Percentiles rank a stretch among this genome's conserved stretches.
Conservation (phyloP, 2,113 vertebrate species). For the Mormyrus lacerda region DNA sequence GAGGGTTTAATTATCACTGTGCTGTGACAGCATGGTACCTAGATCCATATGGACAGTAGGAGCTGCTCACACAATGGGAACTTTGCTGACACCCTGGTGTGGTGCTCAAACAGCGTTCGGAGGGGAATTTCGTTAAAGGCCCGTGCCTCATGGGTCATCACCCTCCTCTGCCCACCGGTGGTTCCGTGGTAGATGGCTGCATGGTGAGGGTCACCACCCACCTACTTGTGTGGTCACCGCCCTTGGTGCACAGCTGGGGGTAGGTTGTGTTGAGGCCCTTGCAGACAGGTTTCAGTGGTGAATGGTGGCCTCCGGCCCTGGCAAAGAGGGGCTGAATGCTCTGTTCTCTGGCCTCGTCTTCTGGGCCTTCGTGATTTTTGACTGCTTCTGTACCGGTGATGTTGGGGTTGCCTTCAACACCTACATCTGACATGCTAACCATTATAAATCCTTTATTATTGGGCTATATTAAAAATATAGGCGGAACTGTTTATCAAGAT, state of each 20-base stretch:
- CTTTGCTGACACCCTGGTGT: neutral
- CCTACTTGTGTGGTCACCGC: neutral
- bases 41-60: neutral
- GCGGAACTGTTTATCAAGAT: neutral
- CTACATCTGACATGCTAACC: neutral
- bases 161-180: neutral
- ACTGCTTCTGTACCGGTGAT: neutral
- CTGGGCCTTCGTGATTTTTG: neutral
- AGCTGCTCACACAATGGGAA: neutral
- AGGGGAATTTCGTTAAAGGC: neutral
- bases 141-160: neutral
- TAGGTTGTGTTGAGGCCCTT: no score
- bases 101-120: neutral
- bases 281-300: no score
- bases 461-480: neutral
- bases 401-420: no score
- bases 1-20: neutral
- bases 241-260: no score
- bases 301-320: no score
- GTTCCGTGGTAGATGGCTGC: neutral
- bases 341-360: neutral
- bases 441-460: neutral
- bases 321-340: neutral
- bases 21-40: neutral
- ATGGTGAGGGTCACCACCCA: neutral